Evolutionary conservation across 1,140 invertebrate species (phyloP), one percentile per base, ranked within the genome.

Genomic region (Leptinotarsa undecemlineata): DNA sequence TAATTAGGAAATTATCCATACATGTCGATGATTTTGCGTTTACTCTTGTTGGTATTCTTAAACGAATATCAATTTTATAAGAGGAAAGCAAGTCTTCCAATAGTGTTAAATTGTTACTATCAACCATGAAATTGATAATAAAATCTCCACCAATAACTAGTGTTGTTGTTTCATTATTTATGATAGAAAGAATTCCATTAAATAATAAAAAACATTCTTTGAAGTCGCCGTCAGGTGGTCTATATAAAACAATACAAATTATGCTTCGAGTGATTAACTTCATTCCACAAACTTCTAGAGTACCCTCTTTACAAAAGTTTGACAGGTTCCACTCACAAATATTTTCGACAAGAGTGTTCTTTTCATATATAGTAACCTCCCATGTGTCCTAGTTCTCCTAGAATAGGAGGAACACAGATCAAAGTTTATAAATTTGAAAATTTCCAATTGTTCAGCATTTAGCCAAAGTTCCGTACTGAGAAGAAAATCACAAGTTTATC

Each of bases 281-380:
- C 21, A 63, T 63, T 17, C 62, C 62, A 63, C 62, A 63, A 63
- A 63, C 62, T 63, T 63, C 62, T 63, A 19, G 19, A 63, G 19
- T 63, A 63, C 62, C 62, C 21, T 63, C 62, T 63, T 63, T 63
- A 63, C 62, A 63, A 63, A 63, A 17, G 62, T 63, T 63, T 11
- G 19, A 17, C 19, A 19, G 61, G 8, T 63, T 63, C 62, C 21
- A 63, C 62, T 63, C 62, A 63, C 62, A 63, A 63, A 23, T 63
- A 4, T 63, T 63, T 63, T 21, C 19, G 11, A 63, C 2, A 63
- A 63, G 19, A 63, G 2, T 14, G 14, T 14, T 19, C 3, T 63
- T 63, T 63, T 63, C 21, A 19, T 63, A 63, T 14, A 63, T 63
- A 63, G 62, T 2, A 17, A 19, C 62, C 62, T 2, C 62, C 62